Conservation (phyloP, 2,113 vertebrate genomes). For the Candoia aspera region DNA sequence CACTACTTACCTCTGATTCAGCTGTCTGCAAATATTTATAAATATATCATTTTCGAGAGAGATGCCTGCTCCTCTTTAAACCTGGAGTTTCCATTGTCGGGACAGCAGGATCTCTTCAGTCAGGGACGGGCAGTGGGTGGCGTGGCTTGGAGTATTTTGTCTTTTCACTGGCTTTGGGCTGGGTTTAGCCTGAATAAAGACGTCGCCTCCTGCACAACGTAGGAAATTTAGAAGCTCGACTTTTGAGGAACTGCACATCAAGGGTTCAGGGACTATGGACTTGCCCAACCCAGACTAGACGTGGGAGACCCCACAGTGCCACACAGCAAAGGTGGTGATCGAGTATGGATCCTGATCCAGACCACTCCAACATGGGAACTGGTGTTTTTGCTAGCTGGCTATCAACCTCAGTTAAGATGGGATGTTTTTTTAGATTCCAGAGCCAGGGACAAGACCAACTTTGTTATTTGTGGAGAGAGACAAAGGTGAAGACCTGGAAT, state of each 20-base stretch:
- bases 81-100: too few relatives aligned
- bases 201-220: not conserved
- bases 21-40: too few relatives aligned
- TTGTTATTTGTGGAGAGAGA: not conserved
- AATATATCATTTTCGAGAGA: too few relatives aligned
- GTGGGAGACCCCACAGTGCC: not conserved
- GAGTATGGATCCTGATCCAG: not conserved
- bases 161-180: not conserved
- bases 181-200: not conserved
- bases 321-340: not conserved
- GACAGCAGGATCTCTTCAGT: too few relatives aligned
- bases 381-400: not conserved
- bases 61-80: too few relatives aligned
- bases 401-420: not conserved
- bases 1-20: too few relatives aligned
- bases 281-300: not conserved
- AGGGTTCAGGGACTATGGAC: not conserved
- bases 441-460: not conserved
- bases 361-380: not conserved
- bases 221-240: not conserved
- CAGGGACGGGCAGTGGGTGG: not conserved
- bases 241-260: not conserved
- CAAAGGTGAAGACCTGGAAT: not conserved
- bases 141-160: not conserved
- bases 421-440: not conserved